These are phyloP conservation scores for Pangasius macronema DNA, from an alignment of 2,797 vertebrate genomes.

Conservation along the genomic window DNA sequence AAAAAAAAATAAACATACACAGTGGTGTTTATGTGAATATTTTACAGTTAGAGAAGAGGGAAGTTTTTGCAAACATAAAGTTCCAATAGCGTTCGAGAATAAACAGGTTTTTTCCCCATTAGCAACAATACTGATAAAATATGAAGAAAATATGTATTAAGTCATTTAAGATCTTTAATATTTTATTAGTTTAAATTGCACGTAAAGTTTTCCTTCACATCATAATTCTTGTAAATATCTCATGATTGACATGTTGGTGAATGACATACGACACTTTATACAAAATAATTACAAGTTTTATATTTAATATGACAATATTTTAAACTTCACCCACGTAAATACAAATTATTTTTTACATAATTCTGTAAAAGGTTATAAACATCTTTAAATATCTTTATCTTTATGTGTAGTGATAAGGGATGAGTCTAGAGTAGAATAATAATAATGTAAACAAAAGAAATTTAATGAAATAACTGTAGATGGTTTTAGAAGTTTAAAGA, in stretches of 20 bases:
- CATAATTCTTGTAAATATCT: background rate
- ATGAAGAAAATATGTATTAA: constrained; percentile 21
- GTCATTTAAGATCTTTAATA: background rate
- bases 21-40: background rate
- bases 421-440: background rate
- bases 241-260: background rate
- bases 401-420: background rate
- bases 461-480: background rate
- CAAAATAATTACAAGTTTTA: constrained; percentile 17
- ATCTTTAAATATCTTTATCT: too few species aligned
- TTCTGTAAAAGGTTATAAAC: background rate
- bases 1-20: background rate
- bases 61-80: background rate
- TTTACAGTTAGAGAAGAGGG: background rate
- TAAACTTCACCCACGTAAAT: background rate
- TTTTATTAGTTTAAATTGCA: constrained; percentile 21
- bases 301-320: background rate
- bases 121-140: constrained; percentile 35
- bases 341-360: background rate
- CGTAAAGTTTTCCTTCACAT: constrained; percentile 35
- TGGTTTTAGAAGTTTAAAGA: background rate
- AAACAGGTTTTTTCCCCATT: background rate
- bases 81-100: background rate
- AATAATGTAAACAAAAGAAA: background rate
- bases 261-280: constrained; percentile 3